phyloP scores from a whole-genome alignment of 1,140 invertebrate genomes.

The Trinorchestia longiramus region DNA sequence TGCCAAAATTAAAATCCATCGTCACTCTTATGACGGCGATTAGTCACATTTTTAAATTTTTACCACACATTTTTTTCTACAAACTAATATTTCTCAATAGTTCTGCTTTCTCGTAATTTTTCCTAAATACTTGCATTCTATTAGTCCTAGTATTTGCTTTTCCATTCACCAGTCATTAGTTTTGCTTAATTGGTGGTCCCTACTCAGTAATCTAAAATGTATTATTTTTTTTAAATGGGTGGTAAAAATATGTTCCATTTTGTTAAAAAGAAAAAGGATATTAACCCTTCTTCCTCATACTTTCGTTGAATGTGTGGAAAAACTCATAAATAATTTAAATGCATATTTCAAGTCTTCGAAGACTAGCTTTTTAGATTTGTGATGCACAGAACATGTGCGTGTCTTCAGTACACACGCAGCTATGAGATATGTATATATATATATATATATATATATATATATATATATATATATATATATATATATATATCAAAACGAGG shows the following conservation, averaged over 20 bases:
- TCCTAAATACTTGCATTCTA: neutral
- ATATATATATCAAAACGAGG: too few species aligned
- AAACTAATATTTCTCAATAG: neutral
- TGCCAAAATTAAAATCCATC: neutral
- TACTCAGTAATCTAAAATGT: too few species aligned
- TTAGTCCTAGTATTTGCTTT: neutral
- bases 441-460: constrained; percentile 50
- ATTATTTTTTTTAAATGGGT: too few species aligned
- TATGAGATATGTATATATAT: neutral
- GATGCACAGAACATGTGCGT: too few species aligned
- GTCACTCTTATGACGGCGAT: neutral
- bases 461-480: too few species aligned
- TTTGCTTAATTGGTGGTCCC: neutral
- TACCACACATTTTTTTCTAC: neutral
- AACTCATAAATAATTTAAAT: too few species aligned
- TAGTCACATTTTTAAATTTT: neutral
- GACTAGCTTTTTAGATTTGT: too few species aligned
- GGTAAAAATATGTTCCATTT: too few species aligned
- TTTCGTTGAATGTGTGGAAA: too few species aligned
- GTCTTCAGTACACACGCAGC: neutral
- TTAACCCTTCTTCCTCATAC: too few species aligned
- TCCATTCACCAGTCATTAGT: neutral
- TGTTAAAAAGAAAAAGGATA: too few species aligned
- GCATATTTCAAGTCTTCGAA: too few species aligned
- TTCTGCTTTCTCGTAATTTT: neutral